Base-by-base conservation (phyloP, 2,888 invertebrate genomes). In the Troides oblongomaculatus region DNA sequence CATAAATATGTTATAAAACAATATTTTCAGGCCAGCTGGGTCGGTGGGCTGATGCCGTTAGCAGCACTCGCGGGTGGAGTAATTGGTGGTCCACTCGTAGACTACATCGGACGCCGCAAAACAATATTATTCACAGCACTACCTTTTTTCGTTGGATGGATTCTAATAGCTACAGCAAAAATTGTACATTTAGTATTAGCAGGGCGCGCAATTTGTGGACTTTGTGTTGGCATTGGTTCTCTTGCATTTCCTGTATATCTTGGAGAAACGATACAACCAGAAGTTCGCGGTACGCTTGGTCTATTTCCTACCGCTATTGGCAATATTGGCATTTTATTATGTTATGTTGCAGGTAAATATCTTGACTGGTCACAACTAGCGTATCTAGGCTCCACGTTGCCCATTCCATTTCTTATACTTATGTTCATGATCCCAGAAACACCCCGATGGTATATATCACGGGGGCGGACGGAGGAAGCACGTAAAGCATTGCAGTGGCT, bases 401-500 rank as follows among this genome's bases (percentile, higher is more conserved):
- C 97, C 0, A 82, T 97, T 66, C 96, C 97, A 0, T 97, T 97
- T 81, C 90, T 97, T 30, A 80, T 97, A n/a, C 87, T 96, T 70
- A 96, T 97, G 94, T 94, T 96, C 79, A 92, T 96, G 77, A 97
- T 99, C 74, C 99, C 98, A 2, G 99, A 99, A 90, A 98, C 98
- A 0, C 99, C 99, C 0, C 95, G 97, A 74, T 98, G 97, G 97
- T 96, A 96, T 85, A 94, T 98, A 70, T 95, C 96, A 18, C 96
- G 95, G 74, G 95, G 95, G 68, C 94, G 95, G 65, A 94, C 95
- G 73, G 95, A 96, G 72, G 95, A 95, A 69, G 98, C 98, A 0
- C 93, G 95, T 61, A 94, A 95, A 78, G 94, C 98, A 0, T 90
- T 99, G 64, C 94, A 95, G 76, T 97, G 97, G 97, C 92, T 99